Base-by-base conservation (phyloP, 2,113 vertebrate genomes). In the Dascyllus trimaculatus region DNA sequence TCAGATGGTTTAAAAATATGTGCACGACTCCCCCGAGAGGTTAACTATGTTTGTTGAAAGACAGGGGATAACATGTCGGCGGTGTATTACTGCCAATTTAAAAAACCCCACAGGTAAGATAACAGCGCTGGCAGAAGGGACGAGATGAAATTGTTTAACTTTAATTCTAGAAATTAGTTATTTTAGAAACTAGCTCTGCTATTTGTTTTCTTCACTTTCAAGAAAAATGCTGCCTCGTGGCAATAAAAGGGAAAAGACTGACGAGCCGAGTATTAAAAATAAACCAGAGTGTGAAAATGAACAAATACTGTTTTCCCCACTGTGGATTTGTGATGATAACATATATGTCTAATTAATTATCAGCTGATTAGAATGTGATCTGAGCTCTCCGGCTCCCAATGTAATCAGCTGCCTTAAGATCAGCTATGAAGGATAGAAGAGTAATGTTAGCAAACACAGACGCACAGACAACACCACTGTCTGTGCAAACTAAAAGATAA, bases 1-100 rank as follows among this genome's bases (percentile, higher is more conserved):
- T 93, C 86, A 91, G 86, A 89, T 18, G n/a, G 81, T 84, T 93
- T 60, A 87, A 83, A 81, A 86, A 83, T 88, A 78, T 88, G 64
- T 75, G 10, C 2, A 86, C 46, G 81, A 81, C 85, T 90, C 85
- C 76, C 78, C 87, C 49, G 86, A 85, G 89, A 85, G 87, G 90
- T 92, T 80, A 89, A 89, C 69, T 87, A n/a, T 91, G 93, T 89
- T 82, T 85, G 66, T 83, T 76, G 80, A 80, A 82, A 80, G 71
- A 74, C 72, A 61, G 60, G 75, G 32, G 74, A 79, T 85, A 87
- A 91, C 73, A 88, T 63, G 68, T 72, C 54, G 48, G 70, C 4
- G 73, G 53, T 72, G 73, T 73, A 52, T 88, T 86, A 54, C 78
- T 56, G 76, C 70, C 60, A 65, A 87, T 88, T 88, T 89, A 63